phyloP scores from a whole-genome alignment of 2,797 vertebrate genomes.

The Synanceia verrucosa region DNA sequence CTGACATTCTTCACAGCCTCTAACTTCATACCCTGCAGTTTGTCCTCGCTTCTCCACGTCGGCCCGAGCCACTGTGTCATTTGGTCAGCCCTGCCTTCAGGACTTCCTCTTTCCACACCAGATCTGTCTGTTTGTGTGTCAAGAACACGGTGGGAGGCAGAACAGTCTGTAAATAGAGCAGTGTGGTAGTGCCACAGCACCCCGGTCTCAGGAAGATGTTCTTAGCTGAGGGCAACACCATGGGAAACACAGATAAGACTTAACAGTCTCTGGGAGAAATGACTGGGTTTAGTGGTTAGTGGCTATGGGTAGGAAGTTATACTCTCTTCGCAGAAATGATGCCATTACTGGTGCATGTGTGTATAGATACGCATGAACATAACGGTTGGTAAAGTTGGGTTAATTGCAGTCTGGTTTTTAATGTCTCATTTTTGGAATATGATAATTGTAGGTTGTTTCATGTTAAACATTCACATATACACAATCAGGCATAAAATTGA shows the following conservation, averaged over 20 bases:
- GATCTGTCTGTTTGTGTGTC: constrained; percentile 45
- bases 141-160: constrained; percentile 69
- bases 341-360: constrained; percentile 35
- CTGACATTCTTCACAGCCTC: constrained; percentile 52
- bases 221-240: constrained; percentile 41
- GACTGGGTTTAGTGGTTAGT: constrained; percentile 49
- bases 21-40: constrained; percentile 31
- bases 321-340: constrained; percentile 21
- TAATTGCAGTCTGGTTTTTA: constrained; percentile 20
- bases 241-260: constrained; percentile 49
- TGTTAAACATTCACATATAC: not conserved
- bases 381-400: constrained; percentile 19
- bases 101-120: constrained; percentile 61
- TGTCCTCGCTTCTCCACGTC: constrained; percentile 23
- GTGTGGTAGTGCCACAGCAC: constrained; percentile 46
- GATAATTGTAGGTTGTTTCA: not conserved
- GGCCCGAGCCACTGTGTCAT: constrained; percentile 45
- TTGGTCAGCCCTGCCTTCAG: constrained; percentile 46
- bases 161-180: constrained; percentile 62
- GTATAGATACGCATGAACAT: constrained; percentile 24
- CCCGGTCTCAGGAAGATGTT: constrained; percentile 47
- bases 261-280: constrained; percentile 45
- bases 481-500: too few species aligned
- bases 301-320: constrained; percentile 50
- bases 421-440: not conserved